phyloP scores from a whole-genome alignment of 2,888 invertebrate species.

The Hirtodrosophila duncani region DNA sequence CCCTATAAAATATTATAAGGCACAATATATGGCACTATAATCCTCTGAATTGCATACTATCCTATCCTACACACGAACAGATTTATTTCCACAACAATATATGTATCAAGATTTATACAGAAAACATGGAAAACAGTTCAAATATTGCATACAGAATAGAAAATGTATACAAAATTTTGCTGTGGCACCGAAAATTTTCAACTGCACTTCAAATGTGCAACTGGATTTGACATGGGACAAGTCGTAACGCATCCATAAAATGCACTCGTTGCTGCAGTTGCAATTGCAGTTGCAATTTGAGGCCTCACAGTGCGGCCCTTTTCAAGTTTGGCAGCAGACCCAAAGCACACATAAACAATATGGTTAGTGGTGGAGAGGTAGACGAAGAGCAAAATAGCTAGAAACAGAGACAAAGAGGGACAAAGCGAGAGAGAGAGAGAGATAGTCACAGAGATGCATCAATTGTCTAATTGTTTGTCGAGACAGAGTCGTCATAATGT shows the following conservation, averaged over 20 bases:
- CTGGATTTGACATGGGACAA: constrained; percentile 55
- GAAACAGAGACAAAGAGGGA: constrained; percentile 47
- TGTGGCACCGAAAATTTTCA: constrained; percentile 41
- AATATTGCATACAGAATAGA: constrained; percentile 6
- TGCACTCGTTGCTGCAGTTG: constrained; percentile 37
- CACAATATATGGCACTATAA: no score
- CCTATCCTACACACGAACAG: no score
- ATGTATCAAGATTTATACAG: neutral
- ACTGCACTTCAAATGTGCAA: constrained; percentile 44
- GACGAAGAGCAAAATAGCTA: no score
- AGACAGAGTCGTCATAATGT: constrained; percentile 69
- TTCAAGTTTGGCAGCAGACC: constrained; percentile 44
- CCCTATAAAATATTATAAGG: no score
- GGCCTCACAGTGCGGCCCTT: constrained; percentile 46
- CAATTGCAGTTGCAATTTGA: constrained; percentile 11
- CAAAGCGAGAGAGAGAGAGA: constrained; percentile 15
- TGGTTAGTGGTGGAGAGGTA: no score
- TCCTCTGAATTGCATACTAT: no score
- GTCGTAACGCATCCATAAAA: constrained; percentile 53
- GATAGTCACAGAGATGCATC: constrained; percentile 56
- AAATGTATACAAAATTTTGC: constrained; percentile 29
- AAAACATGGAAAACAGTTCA: constrained; percentile 40
- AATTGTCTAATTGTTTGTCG: constrained; percentile 70
- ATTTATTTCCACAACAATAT: no score
- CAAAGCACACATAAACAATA: constrained; percentile 32